Conservation (phyloP, 2,888 invertebrate genomes). For the Petrophora chlorosata region DNA sequence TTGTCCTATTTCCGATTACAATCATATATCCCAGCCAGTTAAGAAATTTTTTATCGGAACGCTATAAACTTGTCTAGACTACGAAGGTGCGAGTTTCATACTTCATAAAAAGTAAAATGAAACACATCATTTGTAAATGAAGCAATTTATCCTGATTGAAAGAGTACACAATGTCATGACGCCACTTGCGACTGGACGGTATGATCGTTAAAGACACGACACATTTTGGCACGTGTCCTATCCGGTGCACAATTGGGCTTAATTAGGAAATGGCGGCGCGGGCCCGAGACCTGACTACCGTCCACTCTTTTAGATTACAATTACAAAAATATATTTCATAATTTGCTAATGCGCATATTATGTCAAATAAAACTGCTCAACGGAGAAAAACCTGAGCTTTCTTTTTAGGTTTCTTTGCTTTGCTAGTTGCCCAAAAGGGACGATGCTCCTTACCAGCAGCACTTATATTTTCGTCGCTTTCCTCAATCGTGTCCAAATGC, state of each 20-base stretch:
- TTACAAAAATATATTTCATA: slow-evolving; percentile 39
- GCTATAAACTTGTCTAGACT: neutral
- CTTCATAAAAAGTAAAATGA: slow-evolving; percentile 23
- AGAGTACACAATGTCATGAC: slow-evolving; percentile 51
- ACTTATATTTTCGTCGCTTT: slow-evolving; percentile 41
- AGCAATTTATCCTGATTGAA: slow-evolving; percentile 44
- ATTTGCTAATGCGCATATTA: slow-evolving; percentile 31
- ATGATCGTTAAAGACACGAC: slow-evolving; percentile 64
- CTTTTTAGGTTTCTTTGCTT: slow-evolving; percentile 51
- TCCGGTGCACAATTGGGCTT: slow-evolving; percentile 80
- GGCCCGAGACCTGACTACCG: slow-evolving; percentile 52
- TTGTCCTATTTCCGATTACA: no score
- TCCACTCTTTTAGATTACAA: slow-evolving; percentile 41
- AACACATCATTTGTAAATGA: slow-evolving; percentile 34
- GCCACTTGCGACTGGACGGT: slow-evolving; percentile 39
- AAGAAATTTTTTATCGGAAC: no score
- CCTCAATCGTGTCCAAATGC: slow-evolving; percentile 34
- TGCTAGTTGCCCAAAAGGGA: slow-evolving; percentile 53
- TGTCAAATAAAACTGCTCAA: slow-evolving; percentile 11
- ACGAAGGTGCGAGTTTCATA: neutral
- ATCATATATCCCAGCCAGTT: no score
- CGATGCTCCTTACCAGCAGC: slow-evolving; percentile 46
- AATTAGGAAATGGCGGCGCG: slow-evolving; percentile 80
- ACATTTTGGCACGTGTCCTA: slow-evolving; percentile 81
- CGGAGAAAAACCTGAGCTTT: slow-evolving; percentile 35